Percentiles rank a stretch among this genome's conserved stretches.
Conservation (phyloP, 2,113 vertebrate species). For the Rutilus rutilus region DNA sequence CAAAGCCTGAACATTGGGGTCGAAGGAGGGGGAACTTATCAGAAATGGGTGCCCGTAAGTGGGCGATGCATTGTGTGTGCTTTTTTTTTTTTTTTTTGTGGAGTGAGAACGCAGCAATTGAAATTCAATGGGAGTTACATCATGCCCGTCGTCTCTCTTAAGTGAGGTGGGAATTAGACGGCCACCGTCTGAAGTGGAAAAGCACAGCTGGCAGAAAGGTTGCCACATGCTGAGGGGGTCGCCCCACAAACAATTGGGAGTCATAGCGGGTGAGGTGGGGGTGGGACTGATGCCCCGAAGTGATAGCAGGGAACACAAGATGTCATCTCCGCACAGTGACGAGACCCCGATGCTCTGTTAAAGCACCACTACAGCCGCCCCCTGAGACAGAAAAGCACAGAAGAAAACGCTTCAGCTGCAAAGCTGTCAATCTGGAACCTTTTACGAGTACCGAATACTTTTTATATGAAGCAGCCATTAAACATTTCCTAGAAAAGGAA, state of each 20-base stretch:
- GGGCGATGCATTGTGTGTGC: constrained; percentile 21
- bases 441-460: constrained; percentile 72
- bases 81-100: constrained; percentile 55
- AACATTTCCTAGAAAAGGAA: constrained; percentile 60
- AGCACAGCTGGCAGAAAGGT: constrained; percentile 75
- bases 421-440: constrained; percentile 71
- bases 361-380: constrained; percentile 41
- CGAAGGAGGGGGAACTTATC: constrained; percentile 49
- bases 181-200: constrained; percentile 75
- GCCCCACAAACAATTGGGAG: constrained; percentile 17
- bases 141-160: constrained; percentile 72
- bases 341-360: constrained; percentile 10
- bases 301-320: constrained; percentile 11
- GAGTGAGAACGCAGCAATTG: constrained; percentile 68
- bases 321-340: background rate
- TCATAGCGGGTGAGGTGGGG: constrained; percentile 12
- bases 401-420: constrained; percentile 66
- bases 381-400: constrained; percentile 43
- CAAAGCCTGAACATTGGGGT: constrained; percentile 44
- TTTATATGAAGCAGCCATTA: constrained; percentile 74
- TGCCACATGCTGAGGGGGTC: constrained; percentile 67
- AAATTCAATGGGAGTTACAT: constrained; percentile 80
- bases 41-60: constrained; percentile 27
- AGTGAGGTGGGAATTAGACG: constrained; percentile 73
- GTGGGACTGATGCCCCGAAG: constrained; percentile 20